A percentile compares a stretch with the other conserved stretches of the same genome.
Evolutionary conservation across 2,797 vertebrate species (phyloP).

Genomic region (Neosilurus mollespiculum): DNA sequence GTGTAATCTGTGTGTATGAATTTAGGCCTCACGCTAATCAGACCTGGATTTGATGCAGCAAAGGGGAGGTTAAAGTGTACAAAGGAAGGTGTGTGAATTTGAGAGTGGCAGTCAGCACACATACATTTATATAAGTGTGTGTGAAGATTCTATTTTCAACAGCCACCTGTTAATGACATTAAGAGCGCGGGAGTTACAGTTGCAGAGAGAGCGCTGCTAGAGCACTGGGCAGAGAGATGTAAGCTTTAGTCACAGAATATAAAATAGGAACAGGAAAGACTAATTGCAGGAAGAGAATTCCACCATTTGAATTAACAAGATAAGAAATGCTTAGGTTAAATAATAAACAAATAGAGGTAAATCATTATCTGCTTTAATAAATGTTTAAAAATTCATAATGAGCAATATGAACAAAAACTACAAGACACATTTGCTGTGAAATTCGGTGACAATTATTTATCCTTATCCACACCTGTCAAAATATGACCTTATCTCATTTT

Average conservation of each 20-base stretch:
- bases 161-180: conserved; percentile 82
- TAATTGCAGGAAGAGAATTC: neutral
- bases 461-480: no score
- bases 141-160: conserved; percentile 73
- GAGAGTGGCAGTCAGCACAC: conserved; percentile 57
- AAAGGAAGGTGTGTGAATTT: conserved; percentile 16
- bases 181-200: conserved; percentile 60
- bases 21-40: neutral
- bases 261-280: neutral
- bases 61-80: neutral
- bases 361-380: neutral
- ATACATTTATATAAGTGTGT: conserved; percentile 46
- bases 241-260: neutral
- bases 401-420: neutral
- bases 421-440: neutral
- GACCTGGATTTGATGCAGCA: neutral
- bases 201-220: conserved; percentile 48
- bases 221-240: conserved; percentile 26
- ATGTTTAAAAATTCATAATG: neutral
- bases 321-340: neutral
- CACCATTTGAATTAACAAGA: neutral
- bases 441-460: neutral
- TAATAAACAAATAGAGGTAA: neutral
- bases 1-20: neutral
- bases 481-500: no score